Conservation (phyloP, 2,797 vertebrate species). For the Chelidonichthys spinosus region DNA sequence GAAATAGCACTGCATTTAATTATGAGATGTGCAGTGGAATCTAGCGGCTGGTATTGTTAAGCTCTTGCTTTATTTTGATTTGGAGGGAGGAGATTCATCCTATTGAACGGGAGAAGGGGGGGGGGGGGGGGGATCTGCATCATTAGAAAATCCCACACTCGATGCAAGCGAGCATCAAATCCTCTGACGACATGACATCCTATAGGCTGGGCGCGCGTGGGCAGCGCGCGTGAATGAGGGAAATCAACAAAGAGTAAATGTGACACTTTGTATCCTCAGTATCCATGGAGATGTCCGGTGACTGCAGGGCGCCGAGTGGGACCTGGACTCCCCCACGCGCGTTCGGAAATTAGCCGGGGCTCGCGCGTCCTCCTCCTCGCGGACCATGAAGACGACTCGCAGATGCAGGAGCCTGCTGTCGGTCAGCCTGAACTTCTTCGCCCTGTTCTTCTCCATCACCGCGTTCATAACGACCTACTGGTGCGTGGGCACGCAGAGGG, state of each 20-base stretch:
- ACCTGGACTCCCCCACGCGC: slow-evolving; percentile 1
- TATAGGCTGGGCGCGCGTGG: slow-evolving; percentile 29
- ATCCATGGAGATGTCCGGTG: background rate
- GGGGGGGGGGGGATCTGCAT: background rate
- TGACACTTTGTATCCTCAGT: slow-evolving; percentile 13
- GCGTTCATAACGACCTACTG: slow-evolving; percentile 94
- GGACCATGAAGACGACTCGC: slow-evolving; percentile 89
- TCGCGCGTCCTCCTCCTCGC: slow-evolving; percentile 19
- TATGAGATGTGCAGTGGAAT: background rate
- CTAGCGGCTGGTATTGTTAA: background rate
- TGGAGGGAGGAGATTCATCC: background rate
- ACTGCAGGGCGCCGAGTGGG: slow-evolving; percentile 12
- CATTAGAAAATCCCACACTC: slow-evolving; percentile 54
- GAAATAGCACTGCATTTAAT: background rate
- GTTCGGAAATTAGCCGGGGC: slow-evolving; percentile 14
- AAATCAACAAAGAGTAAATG: slow-evolving; percentile 13
- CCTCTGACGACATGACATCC: slow-evolving; percentile 73
- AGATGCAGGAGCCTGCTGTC: slow-evolving; percentile 92
- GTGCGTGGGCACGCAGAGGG: slow-evolving; percentile 95
- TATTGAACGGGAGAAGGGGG: background rate
- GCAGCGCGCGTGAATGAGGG: slow-evolving; percentile 9
- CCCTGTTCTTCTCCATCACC: slow-evolving; percentile 92
- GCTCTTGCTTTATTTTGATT: background rate
- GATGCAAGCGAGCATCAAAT: slow-evolving; percentile 61
- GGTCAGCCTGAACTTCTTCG: slow-evolving; percentile 91